These are phyloP conservation scores for Triplophysa rosa DNA, from an alignment of 2,113 vertebrate genomes.

Conservation along the genomic window DNA sequence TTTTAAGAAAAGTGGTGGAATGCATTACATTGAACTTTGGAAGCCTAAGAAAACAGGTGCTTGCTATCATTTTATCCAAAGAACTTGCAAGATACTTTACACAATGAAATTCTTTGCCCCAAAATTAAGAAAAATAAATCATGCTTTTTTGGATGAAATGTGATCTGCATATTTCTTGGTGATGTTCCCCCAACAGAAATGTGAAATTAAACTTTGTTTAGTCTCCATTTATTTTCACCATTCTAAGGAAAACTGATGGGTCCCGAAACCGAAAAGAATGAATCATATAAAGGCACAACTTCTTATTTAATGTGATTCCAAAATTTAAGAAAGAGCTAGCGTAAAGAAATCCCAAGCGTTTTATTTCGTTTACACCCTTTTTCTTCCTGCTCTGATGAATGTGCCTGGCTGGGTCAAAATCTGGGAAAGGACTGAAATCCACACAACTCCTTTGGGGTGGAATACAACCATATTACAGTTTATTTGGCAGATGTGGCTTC, in stretches of 20 bases:
- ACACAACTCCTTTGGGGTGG: too few relatives aligned
- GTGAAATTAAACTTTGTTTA: neutral
- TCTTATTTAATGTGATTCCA: neutral
- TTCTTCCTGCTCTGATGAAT: too few relatives aligned
- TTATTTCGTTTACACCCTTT: too few relatives aligned
- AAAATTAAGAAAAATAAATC: too few relatives aligned
- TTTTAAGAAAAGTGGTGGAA: neutral
- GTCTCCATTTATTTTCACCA: neutral
- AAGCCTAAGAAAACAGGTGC: too few relatives aligned
- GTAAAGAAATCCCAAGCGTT: too few relatives aligned
- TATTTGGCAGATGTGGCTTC: conserved; percentile 42
- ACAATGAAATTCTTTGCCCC: too few relatives aligned
- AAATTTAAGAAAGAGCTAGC: neutral
- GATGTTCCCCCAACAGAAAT: neutral
- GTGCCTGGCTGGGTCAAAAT: too few relatives aligned
- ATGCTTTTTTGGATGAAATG: too few relatives aligned
- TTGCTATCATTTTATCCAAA: too few relatives aligned
- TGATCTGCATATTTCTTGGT: neutral
- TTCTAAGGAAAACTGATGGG: neutral
- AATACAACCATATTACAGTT: neutral
- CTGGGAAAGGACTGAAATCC: too few relatives aligned
- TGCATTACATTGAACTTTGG: neutral
- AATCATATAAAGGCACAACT: neutral
- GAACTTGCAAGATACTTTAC: too few relatives aligned
- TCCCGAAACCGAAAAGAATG: neutral